phyloP scores from a whole-genome alignment of 2,113 vertebrate species.

The Psammodynastes pulverulentus region DNA sequence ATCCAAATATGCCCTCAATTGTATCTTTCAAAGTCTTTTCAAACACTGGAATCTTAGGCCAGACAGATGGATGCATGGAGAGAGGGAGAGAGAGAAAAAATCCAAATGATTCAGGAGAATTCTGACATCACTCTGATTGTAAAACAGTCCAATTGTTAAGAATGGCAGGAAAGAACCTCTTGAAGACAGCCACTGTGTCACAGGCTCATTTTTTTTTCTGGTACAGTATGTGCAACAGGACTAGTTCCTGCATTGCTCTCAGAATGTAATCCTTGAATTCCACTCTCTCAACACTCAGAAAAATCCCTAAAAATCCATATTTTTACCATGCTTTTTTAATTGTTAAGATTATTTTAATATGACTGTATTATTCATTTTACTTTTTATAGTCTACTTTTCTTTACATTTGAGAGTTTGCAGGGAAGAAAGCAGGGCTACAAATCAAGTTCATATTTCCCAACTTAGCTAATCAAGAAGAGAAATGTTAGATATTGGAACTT shows the following conservation, averaged over 20 bases:
- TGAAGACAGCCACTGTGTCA: background rate
- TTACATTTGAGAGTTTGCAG: background rate
- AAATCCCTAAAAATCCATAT: background rate
- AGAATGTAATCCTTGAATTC: background rate
- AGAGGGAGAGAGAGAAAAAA: background rate
- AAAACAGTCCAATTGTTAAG: background rate
- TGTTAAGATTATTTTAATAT: background rate
- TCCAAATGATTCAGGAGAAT: background rate
- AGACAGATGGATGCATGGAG: background rate
- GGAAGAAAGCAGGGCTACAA: background rate
- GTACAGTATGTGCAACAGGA: background rate
- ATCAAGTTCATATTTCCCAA: background rate
- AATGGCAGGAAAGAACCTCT: background rate
- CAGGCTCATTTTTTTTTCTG: background rate
- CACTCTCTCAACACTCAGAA: background rate
- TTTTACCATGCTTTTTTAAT: background rate
- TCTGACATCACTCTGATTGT: background rate
- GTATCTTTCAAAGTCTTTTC: background rate
- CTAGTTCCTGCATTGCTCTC: background rate
- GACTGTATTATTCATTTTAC: background rate
- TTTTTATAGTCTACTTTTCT: background rate
- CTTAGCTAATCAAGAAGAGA: background rate
- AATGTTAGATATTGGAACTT: background rate
- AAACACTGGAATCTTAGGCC: background rate
- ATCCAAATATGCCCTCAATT: background rate